Evolutionary conservation across 2,797 vertebrate genomes (phyloP).

Genomic region (Xenentodon cancila): DNA sequence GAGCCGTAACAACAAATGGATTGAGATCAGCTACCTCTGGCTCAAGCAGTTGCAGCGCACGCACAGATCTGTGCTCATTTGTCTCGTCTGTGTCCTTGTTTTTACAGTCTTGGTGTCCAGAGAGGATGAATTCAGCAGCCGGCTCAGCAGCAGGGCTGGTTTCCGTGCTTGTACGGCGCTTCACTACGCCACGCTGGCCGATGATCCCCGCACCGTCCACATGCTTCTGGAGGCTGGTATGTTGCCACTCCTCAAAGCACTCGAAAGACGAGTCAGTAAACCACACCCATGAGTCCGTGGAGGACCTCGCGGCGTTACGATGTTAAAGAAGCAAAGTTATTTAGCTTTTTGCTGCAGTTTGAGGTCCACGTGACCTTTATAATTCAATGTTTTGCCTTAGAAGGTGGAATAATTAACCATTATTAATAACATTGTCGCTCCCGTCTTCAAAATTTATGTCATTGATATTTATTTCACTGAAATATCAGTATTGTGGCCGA

Average conservation of each 20-base stretch:
- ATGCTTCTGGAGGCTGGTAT: slow-evolving; percentile 86
- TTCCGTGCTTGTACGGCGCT: slow-evolving; percentile 93
- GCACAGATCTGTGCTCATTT: background rate
- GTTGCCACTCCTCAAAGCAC: slow-evolving; percentile 5
- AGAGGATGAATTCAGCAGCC: slow-evolving; percentile 95
- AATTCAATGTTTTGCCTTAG: too few species aligned
- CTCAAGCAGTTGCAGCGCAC: background rate
- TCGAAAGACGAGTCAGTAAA: background rate
- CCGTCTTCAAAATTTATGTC: too few species aligned
- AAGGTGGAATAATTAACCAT: too few species aligned
- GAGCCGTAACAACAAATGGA: slow-evolving; percentile 10
- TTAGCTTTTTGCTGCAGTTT: too few species aligned
- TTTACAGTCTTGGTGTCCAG: slow-evolving; percentile 90
- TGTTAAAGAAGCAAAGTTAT: too few species aligned
- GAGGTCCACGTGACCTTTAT: too few species aligned
- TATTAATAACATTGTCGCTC: too few species aligned
- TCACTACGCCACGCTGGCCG: slow-evolving; percentile 92
- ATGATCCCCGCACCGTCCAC: slow-evolving; percentile 83
- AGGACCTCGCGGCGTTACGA: too few species aligned
- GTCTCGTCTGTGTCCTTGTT: background rate
- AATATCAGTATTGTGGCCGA: too few species aligned
- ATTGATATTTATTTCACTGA: too few species aligned
- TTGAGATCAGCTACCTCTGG: slow-evolving; percentile 21
- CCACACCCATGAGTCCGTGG: too few species aligned
- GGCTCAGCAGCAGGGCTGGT: slow-evolving; percentile 90